phyloP scores from a whole-genome alignment of 2,113 vertebrate species.

The Dasyprocta punctata region DNA sequence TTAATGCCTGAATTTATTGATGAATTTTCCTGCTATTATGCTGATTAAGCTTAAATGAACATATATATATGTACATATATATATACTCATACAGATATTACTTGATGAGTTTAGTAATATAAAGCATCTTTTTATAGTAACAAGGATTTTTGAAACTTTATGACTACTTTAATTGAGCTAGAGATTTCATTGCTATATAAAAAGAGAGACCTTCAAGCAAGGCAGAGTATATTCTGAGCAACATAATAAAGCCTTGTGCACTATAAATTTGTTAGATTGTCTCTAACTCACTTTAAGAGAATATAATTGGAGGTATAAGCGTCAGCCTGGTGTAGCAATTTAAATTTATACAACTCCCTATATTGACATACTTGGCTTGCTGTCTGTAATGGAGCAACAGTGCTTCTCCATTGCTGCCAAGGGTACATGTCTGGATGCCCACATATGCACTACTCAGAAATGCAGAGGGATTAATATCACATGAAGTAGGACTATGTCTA shows the following conservation, averaged over 20 bases:
- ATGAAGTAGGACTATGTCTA: neutral
- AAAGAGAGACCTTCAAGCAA: constrained; percentile 25
- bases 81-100: neutral
- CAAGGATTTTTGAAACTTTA: constrained; percentile 28
- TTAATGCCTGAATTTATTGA: constrained; percentile 37
- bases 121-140: constrained; percentile 21
- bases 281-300: constrained; percentile 50
- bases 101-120: constrained; percentile 32
- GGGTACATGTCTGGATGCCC: neutral
- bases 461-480: neutral
- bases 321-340: neutral
- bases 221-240: neutral
- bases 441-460: neutral
- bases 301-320: neutral
- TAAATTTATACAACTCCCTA: neutral
- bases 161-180: constrained; percentile 47
- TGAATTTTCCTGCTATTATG: constrained; percentile 13
- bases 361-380: neutral
- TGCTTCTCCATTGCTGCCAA: neutral
- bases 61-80: no score
- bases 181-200: constrained; percentile 6
- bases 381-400: neutral
- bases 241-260: neutral
- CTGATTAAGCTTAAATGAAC: neutral
- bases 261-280: constrained; percentile 39